Evolutionary conservation across 2,888 invertebrate genomes (phyloP).

Genomic region (Petrolisthes cinctipes): DNA sequence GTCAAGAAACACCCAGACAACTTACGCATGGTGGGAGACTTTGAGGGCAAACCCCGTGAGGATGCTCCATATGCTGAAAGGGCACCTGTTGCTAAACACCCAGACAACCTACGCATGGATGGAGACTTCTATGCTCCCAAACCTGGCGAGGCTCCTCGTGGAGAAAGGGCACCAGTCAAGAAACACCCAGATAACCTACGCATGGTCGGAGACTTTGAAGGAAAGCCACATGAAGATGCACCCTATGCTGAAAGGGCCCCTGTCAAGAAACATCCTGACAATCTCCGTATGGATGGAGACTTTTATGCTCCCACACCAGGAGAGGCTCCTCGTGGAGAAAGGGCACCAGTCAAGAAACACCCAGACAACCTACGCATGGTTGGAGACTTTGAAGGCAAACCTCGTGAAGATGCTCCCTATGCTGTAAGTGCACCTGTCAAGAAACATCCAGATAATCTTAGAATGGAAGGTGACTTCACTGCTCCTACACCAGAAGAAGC

Average conservation of each 20-base stretch:
- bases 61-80: slow-evolving; percentile 69
- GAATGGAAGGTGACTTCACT: slow-evolving; percentile 74
- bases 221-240: no score
- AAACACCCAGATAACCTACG: slow-evolving; percentile 71
- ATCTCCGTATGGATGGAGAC: slow-evolving; percentile 45
- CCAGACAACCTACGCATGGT: slow-evolving; percentile 68
- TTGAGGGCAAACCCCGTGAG: slow-evolving; percentile 67
- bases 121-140: slow-evolving; percentile 71
- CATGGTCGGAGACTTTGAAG: slow-evolving; percentile 72
- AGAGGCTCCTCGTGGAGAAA: slow-evolving; percentile 57
- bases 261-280: slow-evolving; percentile 71
- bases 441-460: slow-evolving; percentile 62
- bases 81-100: slow-evolving; percentile 70
- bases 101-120: slow-evolving; percentile 68
- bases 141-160: slow-evolving; percentile 66
- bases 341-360: slow-evolving; percentile 66
- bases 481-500: slow-evolving; percentile 73
- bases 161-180: slow-evolving; percentile 52
- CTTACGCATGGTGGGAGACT: slow-evolving; percentile 72
- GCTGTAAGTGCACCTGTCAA: slow-evolving; percentile 58
- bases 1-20: slow-evolving; percentile 66
- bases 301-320: slow-evolving; percentile 70
- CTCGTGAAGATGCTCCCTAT: slow-evolving; percentile 63
- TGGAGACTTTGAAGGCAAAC: slow-evolving; percentile 53
- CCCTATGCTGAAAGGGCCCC: slow-evolving; percentile 67